A percentile compares a stretch with the other conserved stretches of the same genome.
phyloP scores from a whole-genome alignment of 2,113 vertebrate species.

The Mus pahari region DNA sequence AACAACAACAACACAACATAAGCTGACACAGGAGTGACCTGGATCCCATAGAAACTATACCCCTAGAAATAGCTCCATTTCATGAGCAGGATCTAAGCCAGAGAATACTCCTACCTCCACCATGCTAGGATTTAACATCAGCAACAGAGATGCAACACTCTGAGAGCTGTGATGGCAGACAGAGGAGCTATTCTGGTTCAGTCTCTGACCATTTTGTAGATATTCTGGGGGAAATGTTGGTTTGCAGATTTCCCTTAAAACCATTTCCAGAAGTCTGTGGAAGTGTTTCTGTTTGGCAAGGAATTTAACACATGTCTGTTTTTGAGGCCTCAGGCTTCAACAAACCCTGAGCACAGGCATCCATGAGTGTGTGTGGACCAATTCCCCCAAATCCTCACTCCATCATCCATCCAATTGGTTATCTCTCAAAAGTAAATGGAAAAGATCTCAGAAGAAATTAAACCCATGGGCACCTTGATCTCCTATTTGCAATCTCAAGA shows the following conservation, averaged over 20 bases:
- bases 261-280: conserved; percentile 13
- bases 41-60: background rate
- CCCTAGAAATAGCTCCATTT: background rate
- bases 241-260: background rate
- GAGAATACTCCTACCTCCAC: background rate
- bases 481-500: background rate
- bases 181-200: background rate
- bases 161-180: background rate
- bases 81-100: background rate
- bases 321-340: background rate
- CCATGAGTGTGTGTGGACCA: background rate
- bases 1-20: background rate
- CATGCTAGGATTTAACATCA: background rate
- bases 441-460: background rate
- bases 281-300: background rate
- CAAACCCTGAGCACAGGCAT: background rate
- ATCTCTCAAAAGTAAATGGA: background rate
- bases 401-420: background rate
- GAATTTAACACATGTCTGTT: background rate
- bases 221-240: background rate
- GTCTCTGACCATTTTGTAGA: background rate
- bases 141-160: background rate
- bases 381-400: background rate
- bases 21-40: background rate
- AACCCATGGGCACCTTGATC: background rate